A percentile compares a stretch with the other conserved stretches of the same genome.
Evolutionary conservation across 2,888 invertebrate species (phyloP).

Genomic region (Seira sanloemensis): DNA sequence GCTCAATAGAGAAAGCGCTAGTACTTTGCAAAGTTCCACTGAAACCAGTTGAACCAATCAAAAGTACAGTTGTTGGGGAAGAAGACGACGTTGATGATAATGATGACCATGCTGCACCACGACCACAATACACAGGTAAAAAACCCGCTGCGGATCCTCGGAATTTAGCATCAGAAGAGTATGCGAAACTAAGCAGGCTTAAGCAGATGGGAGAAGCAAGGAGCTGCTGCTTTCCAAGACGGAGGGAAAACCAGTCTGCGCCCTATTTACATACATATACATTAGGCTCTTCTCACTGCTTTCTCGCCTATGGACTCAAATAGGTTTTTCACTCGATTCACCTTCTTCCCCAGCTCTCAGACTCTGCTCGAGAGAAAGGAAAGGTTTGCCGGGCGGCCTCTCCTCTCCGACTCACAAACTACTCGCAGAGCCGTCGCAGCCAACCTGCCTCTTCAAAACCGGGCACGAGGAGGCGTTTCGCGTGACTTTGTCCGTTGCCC

Average conservation of each 20-base stretch:
- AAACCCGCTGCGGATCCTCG: conserved; percentile 66
- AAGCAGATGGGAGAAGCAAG: background rate
- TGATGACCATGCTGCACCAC: conserved; percentile 8
- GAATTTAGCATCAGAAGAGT: background rate
- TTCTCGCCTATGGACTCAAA: background rate
- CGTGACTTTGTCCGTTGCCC: conserved; percentile 18
- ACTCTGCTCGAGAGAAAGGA: background rate
- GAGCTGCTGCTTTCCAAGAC: background rate
- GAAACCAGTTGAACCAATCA: conserved; percentile 13
- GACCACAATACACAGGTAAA: conserved; percentile 34
- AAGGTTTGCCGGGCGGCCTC: conserved; percentile 1
- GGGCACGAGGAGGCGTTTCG: background rate
- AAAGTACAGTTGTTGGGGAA: background rate
- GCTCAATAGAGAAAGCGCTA: background rate
- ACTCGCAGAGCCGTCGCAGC: background rate
- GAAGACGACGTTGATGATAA: background rate
- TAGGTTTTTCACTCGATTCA: background rate
- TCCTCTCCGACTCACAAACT: conserved; percentile 9
- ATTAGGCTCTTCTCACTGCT: no score
- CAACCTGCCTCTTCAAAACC: background rate
- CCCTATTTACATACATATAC: background rate
- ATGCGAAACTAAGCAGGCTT: background rate
- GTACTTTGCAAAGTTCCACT: background rate
- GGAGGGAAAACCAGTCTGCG: background rate
- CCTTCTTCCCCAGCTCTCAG: background rate